Percentiles rank a stretch among this genome's conserved stretches.
These are phyloP conservation scores for Dolomedes plantarius DNA, from an alignment of 2,888 invertebrate species.

Conservation along the genomic window DNA sequence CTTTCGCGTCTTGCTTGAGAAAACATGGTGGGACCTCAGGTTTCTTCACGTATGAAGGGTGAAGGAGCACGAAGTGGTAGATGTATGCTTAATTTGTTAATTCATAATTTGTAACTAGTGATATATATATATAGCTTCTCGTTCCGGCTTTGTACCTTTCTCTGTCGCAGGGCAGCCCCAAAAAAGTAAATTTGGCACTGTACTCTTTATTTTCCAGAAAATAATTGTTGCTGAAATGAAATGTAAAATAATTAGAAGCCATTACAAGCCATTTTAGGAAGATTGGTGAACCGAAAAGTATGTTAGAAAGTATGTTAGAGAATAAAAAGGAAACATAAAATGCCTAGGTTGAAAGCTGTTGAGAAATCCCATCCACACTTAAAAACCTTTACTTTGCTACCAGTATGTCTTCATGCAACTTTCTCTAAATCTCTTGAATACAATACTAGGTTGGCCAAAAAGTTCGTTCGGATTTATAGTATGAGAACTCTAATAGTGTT, in stretches of 20 bases:
- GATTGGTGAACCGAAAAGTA: too few relatives aligned
- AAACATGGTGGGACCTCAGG: neutral
- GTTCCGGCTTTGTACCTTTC: neutral
- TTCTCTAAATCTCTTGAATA: too few relatives aligned
- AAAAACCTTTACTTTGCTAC: too few relatives aligned
- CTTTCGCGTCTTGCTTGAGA: slow-evolving; percentile 26
- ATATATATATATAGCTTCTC: neutral
- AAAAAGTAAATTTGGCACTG: neutral
- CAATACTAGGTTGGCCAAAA: too few relatives aligned
- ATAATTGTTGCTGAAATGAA: slow-evolving; percentile 63
- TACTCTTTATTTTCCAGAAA: slow-evolving; percentile 44
- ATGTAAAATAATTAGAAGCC: neutral
- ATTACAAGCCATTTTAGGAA: too few relatives aligned
- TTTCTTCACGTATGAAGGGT: neutral
- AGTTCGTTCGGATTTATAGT: too few relatives aligned
- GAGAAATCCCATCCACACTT: too few relatives aligned
- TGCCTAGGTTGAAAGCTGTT: too few relatives aligned
- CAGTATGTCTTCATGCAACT: too few relatives aligned
- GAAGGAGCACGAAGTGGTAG: neutral
- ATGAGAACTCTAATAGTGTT: too few relatives aligned
- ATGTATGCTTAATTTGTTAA: neutral
- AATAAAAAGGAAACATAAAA: too few relatives aligned
- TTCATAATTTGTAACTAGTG: slow-evolving; percentile 5
- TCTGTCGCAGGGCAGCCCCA: neutral
- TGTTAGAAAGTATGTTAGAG: too few relatives aligned